Evolutionary conservation across 2,113 vertebrate genomes (phyloP).

Genomic region (Probosciger aterrimus): DNA sequence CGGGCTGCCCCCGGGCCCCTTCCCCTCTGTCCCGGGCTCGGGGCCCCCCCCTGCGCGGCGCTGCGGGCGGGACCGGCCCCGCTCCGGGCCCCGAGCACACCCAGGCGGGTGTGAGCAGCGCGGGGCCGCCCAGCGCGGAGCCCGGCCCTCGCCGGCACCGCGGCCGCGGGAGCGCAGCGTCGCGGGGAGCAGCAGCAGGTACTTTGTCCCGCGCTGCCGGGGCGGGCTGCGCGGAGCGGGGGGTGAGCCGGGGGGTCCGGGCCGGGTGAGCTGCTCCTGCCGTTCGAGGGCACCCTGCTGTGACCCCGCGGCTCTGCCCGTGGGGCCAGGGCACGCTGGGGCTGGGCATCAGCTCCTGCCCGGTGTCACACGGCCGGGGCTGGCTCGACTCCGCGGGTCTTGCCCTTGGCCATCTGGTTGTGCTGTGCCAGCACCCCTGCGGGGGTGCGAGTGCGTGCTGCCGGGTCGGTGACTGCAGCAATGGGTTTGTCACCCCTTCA

Average conservation of each 20-base stretch:
- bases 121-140: no score
- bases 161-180: not conserved
- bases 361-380: not conserved
- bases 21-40: not conserved
- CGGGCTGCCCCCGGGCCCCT: not conserved
- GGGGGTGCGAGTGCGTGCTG: rapidly evolving
- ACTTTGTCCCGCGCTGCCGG: not conserved
- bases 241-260: not conserved
- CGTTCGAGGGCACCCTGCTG: not conserved
- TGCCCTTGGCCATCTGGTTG: not conserved
- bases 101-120: slow-evolving; percentile 16
- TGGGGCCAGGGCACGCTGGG: rapidly evolving
- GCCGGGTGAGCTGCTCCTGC: not conserved
- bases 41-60: not conserved
- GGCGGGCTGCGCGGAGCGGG: not conserved
- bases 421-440: not conserved
- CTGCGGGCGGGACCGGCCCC: not conserved
- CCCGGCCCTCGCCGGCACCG: no score
- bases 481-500: not conserved
- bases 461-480: rapidly evolving
- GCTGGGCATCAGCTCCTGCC: not conserved
- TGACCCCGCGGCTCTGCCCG: not conserved
- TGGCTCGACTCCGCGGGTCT: not conserved
- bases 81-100: slow-evolving; percentile 24
- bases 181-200: slow-evolving; percentile 18